Evolutionary conservation across 1,140 invertebrate genomes (phyloP), one percentile per base, ranked within the genome.

Genomic region (Drepana arcuata): DNA sequence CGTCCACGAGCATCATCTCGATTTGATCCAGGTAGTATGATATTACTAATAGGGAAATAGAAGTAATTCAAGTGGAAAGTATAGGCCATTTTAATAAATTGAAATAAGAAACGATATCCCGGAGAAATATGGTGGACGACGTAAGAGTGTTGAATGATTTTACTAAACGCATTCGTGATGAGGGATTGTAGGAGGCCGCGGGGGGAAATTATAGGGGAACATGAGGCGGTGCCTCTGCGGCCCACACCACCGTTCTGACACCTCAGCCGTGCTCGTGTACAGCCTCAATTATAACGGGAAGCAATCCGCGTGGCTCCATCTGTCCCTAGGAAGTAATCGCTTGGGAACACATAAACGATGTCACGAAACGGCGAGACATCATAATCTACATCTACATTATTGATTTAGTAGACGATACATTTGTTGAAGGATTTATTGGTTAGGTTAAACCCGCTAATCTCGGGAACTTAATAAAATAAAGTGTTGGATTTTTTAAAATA

Each of bases 281-380:
- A 16, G 40, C 35, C 41, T 42, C 52, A 41, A 67, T 67, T 67
- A 67, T 67, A 67, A 67, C 64, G 64, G 64, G 43, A 61, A 38
- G 14, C 30, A 23, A 38, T 30, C 37, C 40, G 34, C 46, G 37
- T 46, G 42, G 26, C 42, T 32, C 32, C 37, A 37, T 34, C 49
- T 36, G 42, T 52, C 41, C 48, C 33, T 34, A 33, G 52, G 18
- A 27, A 43, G 52, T 66, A 59, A 62, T 66, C 57, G 52, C 46
- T 54, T 52, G 48, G n/a, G n/a, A 59, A 52, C 47, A 59, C 45
- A 48, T 61, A 65, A 59, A 40, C 49, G 37, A 43, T 36, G 48
- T 40, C 50, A 36, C 21, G 48, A 26, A 37, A 34, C 28, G 11
- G 15, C 27, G 32, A 41, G 34, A 34, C 33, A 34, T 34, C 26